Percentiles rank a stretch among this genome's conserved stretches.
Evolutionary conservation across 1,140 invertebrate genomes (phyloP).

Genomic region (Hyles vespertilio): DNA sequence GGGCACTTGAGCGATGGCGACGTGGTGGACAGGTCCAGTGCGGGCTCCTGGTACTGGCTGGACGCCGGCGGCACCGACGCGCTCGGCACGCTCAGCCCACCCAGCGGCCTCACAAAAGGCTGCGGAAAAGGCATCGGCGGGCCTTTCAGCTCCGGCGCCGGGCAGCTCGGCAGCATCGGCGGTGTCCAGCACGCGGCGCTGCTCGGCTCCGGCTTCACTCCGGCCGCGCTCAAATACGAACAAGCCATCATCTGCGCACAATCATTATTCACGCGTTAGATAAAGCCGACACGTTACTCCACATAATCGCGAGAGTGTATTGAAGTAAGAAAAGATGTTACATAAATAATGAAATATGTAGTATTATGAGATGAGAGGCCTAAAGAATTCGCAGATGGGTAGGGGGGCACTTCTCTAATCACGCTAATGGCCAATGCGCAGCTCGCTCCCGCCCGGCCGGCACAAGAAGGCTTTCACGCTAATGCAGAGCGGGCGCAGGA

Average conservation of each 20-base stretch:
- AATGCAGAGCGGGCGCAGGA: slow-evolving; percentile 60
- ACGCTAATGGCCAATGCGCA: slow-evolving; percentile 73
- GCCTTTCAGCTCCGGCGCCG: slow-evolving; percentile 18
- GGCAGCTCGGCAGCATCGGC: slow-evolving; percentile 20
- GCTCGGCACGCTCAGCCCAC: slow-evolving; percentile 6
- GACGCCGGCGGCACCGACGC: slow-evolving; percentile 1
- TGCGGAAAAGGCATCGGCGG: slow-evolving; percentile 14
- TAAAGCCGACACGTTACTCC: not conserved
- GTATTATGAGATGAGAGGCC: slow-evolving; percentile 72
- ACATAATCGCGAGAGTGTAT: slow-evolving; percentile 62
- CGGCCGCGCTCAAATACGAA: slow-evolving; percentile 57
- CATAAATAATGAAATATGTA: slow-evolving; percentile 75
- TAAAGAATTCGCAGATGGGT: slow-evolving; percentile 63
- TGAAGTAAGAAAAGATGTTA: slow-evolving; percentile 65
- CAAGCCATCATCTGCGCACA: slow-evolving; percentile 71
- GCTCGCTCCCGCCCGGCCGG: slow-evolving; percentile 23
- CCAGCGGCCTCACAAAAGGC: slow-evolving; percentile 6
- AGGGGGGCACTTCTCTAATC: slow-evolving; percentile 58
- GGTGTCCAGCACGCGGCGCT: slow-evolving; percentile 51
- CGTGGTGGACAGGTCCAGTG: slow-evolving; percentile 49
- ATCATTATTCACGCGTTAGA: slow-evolving; percentile 8
- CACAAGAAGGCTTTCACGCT: slow-evolving; percentile 60
- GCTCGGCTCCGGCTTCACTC: slow-evolving; percentile 35
- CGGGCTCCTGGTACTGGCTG: slow-evolving; percentile 35
- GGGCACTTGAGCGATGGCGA: slow-evolving; percentile 36